Evolutionary conservation across 2,113 vertebrate species (phyloP).

Genomic region (Nothocercus julius): DNA sequence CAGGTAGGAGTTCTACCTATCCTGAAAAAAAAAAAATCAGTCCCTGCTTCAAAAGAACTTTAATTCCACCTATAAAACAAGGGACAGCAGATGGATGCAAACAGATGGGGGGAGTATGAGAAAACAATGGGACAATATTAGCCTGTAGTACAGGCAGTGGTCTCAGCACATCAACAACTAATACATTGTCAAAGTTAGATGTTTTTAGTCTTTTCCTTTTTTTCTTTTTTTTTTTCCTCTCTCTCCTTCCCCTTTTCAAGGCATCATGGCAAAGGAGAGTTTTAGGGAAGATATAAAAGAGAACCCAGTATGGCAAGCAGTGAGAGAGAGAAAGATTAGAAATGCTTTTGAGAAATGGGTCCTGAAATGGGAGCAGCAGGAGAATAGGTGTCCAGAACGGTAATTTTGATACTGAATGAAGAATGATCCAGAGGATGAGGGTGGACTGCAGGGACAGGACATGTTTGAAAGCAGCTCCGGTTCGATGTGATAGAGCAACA

Average conservation of each 20-base stretch:
- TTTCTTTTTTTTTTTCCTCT: background rate
- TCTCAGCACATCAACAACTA: constrained; percentile 55
- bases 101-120: constrained; percentile 69
- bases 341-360: background rate
- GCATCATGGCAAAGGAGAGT: background rate
- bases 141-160: constrained; percentile 60
- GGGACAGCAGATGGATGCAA: constrained; percentile 69
- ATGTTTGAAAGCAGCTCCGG: background rate
- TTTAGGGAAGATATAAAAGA: background rate
- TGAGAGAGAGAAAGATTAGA: background rate
- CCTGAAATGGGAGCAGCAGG: background rate
- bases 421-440: background rate
- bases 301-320: background rate
- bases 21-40: constrained; percentile 23
- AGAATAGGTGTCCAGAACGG: background rate
- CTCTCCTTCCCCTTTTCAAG: background rate
- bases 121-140: constrained; percentile 69
- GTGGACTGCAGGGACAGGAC: background rate
- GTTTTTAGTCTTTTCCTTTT: background rate
- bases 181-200: constrained; percentile 36
- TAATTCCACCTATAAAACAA: constrained; percentile 67
- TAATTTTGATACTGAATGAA: constrained; percentile 1
- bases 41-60: constrained; percentile 56
- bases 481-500: background rate
- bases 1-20: constrained; percentile 38